Evolutionary conservation across 1,140 invertebrate genomes (phyloP), one percentile per base, ranked within the genome.

Genomic region (Saxidomus purpurata): DNA sequence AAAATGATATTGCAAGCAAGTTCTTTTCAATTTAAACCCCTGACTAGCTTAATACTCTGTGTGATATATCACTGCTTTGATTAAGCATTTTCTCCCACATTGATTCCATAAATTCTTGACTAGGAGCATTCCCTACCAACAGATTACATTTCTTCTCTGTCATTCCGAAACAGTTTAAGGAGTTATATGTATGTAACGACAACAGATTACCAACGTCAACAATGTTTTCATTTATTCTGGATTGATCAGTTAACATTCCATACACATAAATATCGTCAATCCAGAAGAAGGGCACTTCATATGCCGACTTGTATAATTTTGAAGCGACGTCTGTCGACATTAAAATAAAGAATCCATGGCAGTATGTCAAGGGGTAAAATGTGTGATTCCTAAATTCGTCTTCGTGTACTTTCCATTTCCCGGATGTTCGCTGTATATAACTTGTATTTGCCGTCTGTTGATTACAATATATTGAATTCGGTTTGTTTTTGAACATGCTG

Each of bases 211-310:
- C 6, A 1, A 63, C 11, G 15, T 63, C 59, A 1, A 28, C n/a
- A 8, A 63, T 25, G 25, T 63, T 28, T 28, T 1, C 1, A 63
- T 28, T 63, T 1, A 63, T 34, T 38, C 71, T 34, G 4, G 31
- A 1, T 74, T 43, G 43, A n/a, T 74, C 36, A 38, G 43, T 17
- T 25, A 74, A 25, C 31, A 74, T 38, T 40, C 71, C 71, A 47
- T 74, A 74, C 71, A 74, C 71, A 47, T 38, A 74, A 28, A 74
- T 22, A 74, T 74, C 71, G 38, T 74, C 71, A 22, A 74, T 74
- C 71, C 71, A 74, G 36, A 74, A 74, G 34, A 74, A 74, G 8
- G 71, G 71, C 34, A 28, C 31, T 11, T 22, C n/a, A 19, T 40
- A 4, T 38, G 71, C 71, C 1, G 71, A 31, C 15, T 47, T n/a